Base-by-base conservation (phyloP, 2,797 vertebrate genomes). In the Otolemur crassicaudatus region DNA sequence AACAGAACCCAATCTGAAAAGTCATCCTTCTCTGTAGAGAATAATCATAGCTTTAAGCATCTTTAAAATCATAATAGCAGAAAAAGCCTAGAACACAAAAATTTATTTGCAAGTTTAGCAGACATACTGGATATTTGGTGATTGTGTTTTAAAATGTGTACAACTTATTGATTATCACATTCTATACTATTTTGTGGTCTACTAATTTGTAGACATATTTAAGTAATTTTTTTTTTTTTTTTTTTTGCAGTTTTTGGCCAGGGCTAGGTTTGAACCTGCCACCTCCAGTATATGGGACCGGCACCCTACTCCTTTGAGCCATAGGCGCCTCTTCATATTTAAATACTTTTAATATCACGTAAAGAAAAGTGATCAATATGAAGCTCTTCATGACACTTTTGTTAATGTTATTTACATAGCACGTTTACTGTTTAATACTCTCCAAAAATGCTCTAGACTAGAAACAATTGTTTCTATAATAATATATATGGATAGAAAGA, bases 1-100 rank as follows among this genome's bases (percentile, higher is more conserved):
- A 83, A 89, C 73, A 94, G 88, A 61, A 16, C 60, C 49, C n/a
- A 34, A n/a, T 60, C 87, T 91, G 46, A 65, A 93, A 79, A 87
- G 29, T 56, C 77, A 61, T 90, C 37, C 20, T 90, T 73, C 67
- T 72, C 37, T 85, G 14, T 25, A 13, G 25, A 65, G 16, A 77
- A 53, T 22, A 46, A 49, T 49, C 27, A 58, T 13, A 82, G 14
- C 53, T 56, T 56, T 79, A 20, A 87, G 22, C 9, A 72, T 91
- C 70, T 91, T 79, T 37, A 23, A 37, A 70, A 76, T 16, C 17
- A 76, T 43, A 76, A 20, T 5, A 90, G 77, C 8, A 72, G 69
- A 22, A 75, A 79, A 75, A 87, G 70, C 12, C 7, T 77, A 37
- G 43, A 61, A 77, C 49, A 37, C 37, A 84, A 79, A 90, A 46